Evolutionary conservation across 2,113 vertebrate species (phyloP), one percentile per base, ranked within the genome.

Genomic region (Dasyprocta punctata): DNA sequence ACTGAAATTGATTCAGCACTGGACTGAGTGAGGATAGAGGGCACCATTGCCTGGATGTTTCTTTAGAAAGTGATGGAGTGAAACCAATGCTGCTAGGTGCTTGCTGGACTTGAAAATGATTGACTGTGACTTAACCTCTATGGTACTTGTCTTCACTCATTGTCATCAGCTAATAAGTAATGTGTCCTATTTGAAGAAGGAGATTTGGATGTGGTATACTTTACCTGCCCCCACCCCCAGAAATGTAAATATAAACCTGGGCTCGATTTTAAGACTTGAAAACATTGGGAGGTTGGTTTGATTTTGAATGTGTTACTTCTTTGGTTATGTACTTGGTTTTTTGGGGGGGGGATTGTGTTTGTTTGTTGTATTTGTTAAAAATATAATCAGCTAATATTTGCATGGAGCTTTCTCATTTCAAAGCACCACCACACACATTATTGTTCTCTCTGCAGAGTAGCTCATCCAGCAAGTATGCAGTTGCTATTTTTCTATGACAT

Each of bases 191-290:
- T 75, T 96, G 73, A 80, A 84, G 87, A 80, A 87, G 30, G 61
- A 38, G n/a, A 60, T 89, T 92, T 93, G 90, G n/a, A 78, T 77
- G 5, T 3, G 47, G 28, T 56, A 5, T 41, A 77, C 6, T 26
- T 14, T 11, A 28, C 41, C n/a, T n/a, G n/a, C n/a, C n/a, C 16
- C 4, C 14, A 14, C 36, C 36, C 26, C 13, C 16, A 88, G 95
- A 95, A 92, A 67, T 84, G 78, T 92, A 67, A 94, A 91, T 20
- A 86, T 22, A 88, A 49, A 30, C 44, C 84, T 80, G 90, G 44
- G 60, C 67, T 83, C 63, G 16, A 13, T 54, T 80, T 90, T 90
- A 71, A 95, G 82, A 86, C n/a, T 11, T 85, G 58, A 49, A 69
- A 49, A 81, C 33, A 41, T 22, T 71, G 49, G 56, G 24, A 87